Evolutionary conservation across 2,113 vertebrate genomes (phyloP).

Genomic region (Lates calcarifer): DNA sequence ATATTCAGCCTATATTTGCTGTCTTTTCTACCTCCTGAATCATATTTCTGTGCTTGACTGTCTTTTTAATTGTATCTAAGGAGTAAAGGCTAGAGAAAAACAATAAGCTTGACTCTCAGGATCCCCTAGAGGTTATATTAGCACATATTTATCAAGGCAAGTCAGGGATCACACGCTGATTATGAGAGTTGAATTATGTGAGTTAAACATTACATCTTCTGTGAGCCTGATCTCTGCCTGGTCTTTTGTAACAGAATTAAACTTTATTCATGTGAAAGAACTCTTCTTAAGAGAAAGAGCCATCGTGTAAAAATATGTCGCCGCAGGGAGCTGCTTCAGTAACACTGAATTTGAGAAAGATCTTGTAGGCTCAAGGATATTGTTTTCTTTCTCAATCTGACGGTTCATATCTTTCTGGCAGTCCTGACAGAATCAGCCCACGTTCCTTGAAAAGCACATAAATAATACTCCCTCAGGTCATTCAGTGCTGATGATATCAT

Average conservation of each 20-base stretch:
- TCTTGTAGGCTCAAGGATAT: background rate
- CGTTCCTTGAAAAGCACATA: constrained; percentile 39
- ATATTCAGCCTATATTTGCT: constrained; percentile 31
- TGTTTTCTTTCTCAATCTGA: constrained; percentile 23
- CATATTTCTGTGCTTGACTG: constrained; percentile 42
- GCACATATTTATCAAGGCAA: constrained; percentile 20
- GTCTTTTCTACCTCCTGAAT: constrained; percentile 73
- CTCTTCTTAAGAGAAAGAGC: constrained; percentile 9
- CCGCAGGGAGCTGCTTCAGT: constrained; percentile 15
- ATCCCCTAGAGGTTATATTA: constrained; percentile 11
- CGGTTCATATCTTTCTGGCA: constrained; percentile 32
- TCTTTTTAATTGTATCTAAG: constrained; percentile 9
- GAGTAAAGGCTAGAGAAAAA: constrained; percentile 19
- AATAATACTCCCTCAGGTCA: constrained; percentile 59
- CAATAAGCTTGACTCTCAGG: constrained; percentile 45
- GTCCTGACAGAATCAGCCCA: constrained; percentile 38
- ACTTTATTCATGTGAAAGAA: background rate
- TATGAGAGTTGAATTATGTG: background rate
- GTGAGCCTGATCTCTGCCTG: background rate
- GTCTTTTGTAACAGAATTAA: background rate
- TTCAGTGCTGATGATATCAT: constrained; percentile 19
- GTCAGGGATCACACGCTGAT: constrained; percentile 31
- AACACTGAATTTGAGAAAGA: constrained; percentile 8
- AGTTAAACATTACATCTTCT: constrained; percentile 20
- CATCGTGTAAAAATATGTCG: constrained; percentile 16